Percentiles rank a stretch among this genome's conserved stretches.
phyloP scores from a whole-genome alignment of 1,140 invertebrate species.

The Scaptomyza graminum region DNA sequence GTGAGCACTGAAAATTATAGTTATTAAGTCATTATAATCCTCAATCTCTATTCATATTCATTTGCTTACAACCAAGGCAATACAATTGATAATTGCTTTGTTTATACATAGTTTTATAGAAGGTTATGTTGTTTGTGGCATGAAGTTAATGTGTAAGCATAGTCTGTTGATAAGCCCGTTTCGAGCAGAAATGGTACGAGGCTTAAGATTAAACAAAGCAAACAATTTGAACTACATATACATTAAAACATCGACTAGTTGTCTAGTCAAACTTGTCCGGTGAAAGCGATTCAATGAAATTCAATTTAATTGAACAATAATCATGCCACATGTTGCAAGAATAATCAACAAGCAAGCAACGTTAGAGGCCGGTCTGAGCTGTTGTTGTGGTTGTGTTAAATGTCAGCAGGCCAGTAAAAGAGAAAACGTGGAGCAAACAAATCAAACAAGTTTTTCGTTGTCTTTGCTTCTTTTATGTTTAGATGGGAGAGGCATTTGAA shows the following conservation, averaged over 20 bases:
- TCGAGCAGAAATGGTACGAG: not conserved
- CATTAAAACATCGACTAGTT: not conserved
- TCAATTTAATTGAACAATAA: slow-evolving; percentile 28
- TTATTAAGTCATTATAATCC: no score
- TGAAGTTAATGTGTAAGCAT: slow-evolving; percentile 2
- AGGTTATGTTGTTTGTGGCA: slow-evolving; percentile 7
- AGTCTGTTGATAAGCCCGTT: slow-evolving; percentile 11
- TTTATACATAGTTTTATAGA: not conserved
- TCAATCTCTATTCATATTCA: not conserved
- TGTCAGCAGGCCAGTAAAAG: slow-evolving; percentile 31
- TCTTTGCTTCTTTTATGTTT: not conserved
- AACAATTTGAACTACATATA: not conserved
- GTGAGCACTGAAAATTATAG: no score
- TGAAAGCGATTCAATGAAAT: slow-evolving; percentile 10
- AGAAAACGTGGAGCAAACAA: slow-evolving; percentile 33
- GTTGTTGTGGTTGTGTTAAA: not conserved
- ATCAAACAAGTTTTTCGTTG: slow-evolving; percentile 40
- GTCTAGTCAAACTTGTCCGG: slow-evolving; percentile 25
- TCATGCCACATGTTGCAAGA: slow-evolving; percentile 41
- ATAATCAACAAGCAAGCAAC: slow-evolving; percentile 6
- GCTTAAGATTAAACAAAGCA: slow-evolving; percentile 22
- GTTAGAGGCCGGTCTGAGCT: slow-evolving; percentile 20
- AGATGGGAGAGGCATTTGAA: slow-evolving; percentile 24
- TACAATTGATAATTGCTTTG: slow-evolving; percentile 12
- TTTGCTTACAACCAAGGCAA: not conserved